These are phyloP conservation scores for Pristionchus mayeri DNA, from an alignment of 2,888 invertebrate species.

Conservation along the genomic window DNA sequence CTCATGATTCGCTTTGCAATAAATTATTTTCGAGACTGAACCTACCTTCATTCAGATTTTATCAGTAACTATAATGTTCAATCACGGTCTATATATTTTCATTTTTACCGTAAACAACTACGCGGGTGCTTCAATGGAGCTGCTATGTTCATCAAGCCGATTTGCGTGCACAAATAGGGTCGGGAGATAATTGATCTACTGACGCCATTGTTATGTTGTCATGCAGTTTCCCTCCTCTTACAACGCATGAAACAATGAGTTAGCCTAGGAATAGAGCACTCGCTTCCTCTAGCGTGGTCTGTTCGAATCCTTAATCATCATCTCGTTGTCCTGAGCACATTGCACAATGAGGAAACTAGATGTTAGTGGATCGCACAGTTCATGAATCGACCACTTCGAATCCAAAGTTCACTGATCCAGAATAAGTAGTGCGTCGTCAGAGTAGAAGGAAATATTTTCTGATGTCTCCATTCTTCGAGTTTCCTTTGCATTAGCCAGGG, in stretches of 20 bases:
- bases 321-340: neutral
- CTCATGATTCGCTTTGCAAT: no score
- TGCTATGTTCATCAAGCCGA: neutral
- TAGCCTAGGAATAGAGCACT: neutral
- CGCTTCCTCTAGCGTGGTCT: neutral
- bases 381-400: neutral
- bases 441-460: no score
- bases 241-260: no score
- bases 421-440: no score
- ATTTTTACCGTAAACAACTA: neutral
- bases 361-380: neutral
- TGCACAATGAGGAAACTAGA: neutral
- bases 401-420: neutral
- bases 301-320: neutral
- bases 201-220: conserved; percentile 3
- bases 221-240: neutral
- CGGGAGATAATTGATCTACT: neutral
- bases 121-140: neutral
- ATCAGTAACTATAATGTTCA: no score
- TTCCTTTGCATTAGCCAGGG: no score
- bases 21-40: neutral
- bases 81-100: neutral
- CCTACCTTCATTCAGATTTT: no score
- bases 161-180: neutral
- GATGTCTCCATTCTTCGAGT: no score